Conservation (phyloP, 2,888 invertebrate genomes). For the Cataglyphis rosenhaueri region DNA sequence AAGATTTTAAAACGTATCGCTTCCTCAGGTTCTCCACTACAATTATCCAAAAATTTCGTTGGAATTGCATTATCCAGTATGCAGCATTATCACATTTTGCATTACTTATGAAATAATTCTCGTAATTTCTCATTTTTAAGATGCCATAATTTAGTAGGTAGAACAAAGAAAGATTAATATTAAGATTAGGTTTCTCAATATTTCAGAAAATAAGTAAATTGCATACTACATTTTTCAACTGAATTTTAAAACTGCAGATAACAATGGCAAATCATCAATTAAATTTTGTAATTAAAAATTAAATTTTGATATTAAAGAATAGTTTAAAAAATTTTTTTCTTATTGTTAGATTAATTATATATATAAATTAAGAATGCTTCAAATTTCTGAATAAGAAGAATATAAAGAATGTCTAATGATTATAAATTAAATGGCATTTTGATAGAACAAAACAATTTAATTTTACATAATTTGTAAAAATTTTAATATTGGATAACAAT, state of each 20-base stretch:
- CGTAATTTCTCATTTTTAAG: background rate
- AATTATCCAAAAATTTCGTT: no score
- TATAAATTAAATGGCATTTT: slow-evolving; percentile 3
- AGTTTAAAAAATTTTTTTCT: background rate
- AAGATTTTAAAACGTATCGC: no score
- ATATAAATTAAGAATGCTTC: background rate
- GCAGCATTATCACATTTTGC: no score
- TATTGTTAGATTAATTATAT: background rate
- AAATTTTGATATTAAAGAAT: background rate
- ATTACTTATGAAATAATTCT: no score
- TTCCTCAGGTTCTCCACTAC: no score
- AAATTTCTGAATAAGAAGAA: background rate
- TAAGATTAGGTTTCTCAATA: background rate
- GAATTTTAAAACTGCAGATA: background rate
- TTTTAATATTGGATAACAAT: background rate
- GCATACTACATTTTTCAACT: background rate
- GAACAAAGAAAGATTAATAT: background rate
- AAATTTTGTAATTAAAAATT: background rate
- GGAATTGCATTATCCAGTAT: no score
- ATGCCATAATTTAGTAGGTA: background rate
- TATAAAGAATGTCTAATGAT: slow-evolving; percentile 6
- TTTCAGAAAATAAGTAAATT: background rate
- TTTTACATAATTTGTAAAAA: slow-evolving; percentile 9
- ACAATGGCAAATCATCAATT: background rate
- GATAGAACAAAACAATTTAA: background rate